Percentiles rank a stretch among this genome's conserved stretches.
phyloP scores from a whole-genome alignment of 2,888 invertebrate species.

The Cheilosia variabilis region DNA sequence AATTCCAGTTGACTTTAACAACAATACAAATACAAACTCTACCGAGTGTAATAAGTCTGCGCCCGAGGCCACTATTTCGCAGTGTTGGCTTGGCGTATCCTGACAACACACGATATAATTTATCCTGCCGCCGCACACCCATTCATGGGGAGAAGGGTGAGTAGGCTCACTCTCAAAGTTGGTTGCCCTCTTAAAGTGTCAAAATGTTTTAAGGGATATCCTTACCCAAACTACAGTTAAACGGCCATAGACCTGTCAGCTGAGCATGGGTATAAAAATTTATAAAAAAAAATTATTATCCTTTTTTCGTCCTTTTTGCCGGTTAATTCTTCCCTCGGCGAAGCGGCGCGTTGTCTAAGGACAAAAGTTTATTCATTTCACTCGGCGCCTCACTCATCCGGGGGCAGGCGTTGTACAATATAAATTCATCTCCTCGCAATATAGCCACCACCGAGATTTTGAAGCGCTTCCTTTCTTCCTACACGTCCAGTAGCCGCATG shows the following conservation, averaged over 20 bases:
- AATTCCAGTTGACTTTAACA: slow-evolving; percentile 63
- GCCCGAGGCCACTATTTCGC: slow-evolving; percentile 57
- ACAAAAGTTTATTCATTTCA: slow-evolving; percentile 73
- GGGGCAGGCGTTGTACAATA: slow-evolving; percentile 35
- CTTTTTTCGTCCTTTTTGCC: slow-evolving; percentile 21
- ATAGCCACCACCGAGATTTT: slow-evolving; percentile 36
- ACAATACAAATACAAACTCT: slow-evolving; percentile 35
- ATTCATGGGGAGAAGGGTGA: neutral
- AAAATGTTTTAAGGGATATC: slow-evolving; percentile 67
- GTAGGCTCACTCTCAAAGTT: slow-evolving; percentile 52
- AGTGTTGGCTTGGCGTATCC: slow-evolving; percentile 46
- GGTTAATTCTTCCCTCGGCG: slow-evolving; percentile 58
- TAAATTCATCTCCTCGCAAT: slow-evolving; percentile 61
- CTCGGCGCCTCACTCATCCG: slow-evolving; percentile 31
- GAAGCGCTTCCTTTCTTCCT: slow-evolving; percentile 18
- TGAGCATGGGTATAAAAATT: slow-evolving; percentile 43
- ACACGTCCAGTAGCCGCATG: slow-evolving; percentile 46
- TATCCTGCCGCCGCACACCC: slow-evolving; percentile 57
- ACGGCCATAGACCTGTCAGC: slow-evolving; percentile 63
- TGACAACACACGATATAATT: slow-evolving; percentile 56
- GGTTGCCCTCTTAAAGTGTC: slow-evolving; percentile 71
- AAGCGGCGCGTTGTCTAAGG: slow-evolving; percentile 66
- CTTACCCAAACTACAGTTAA: slow-evolving; percentile 56
- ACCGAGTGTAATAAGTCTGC: slow-evolving; percentile 64
- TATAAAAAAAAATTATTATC: slow-evolving; percentile 30